These are phyloP conservation scores for Paracentrotus lividus DNA, from an alignment of 53 echinoderm and acorn worm species.

Conservation along the genomic window DNA sequence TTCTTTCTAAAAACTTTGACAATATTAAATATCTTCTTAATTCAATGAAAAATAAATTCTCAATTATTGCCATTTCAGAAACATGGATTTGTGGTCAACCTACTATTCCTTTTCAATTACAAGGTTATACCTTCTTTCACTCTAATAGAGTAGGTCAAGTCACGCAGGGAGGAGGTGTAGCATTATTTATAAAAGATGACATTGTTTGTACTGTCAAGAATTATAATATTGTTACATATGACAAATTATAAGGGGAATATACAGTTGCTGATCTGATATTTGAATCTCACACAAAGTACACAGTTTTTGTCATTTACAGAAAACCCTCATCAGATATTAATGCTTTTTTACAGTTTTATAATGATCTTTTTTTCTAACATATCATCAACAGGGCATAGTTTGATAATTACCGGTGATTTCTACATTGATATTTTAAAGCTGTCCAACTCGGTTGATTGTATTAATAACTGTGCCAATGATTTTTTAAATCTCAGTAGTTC, in stretches of 20 bases:
- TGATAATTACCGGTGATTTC: neutral
- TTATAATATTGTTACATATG: neutral
- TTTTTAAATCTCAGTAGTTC: neutral
- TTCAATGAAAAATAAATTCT: neutral
- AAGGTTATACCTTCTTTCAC: too few species aligned
- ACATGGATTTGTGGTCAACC: neutral
- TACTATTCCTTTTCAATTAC: neutral
- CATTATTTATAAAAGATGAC: neutral
- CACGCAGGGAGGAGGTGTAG: neutral
- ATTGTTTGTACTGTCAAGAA: neutral
- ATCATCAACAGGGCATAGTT: neutral
- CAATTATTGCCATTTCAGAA: neutral
- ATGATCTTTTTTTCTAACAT: neutral
- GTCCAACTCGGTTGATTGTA: too few species aligned
- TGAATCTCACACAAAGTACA: neutral
- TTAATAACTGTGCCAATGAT: neutral
- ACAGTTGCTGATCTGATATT: neutral
- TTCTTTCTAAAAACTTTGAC: too few species aligned
- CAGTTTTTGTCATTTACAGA: neutral
- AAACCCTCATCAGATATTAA: neutral
- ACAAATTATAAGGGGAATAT: neutral
- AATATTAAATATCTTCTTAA: neutral
- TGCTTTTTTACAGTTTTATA: neutral
- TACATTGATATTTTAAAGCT: neutral
- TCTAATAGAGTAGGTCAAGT: neutral